Evolutionary conservation across 1,140 invertebrate genomes (phyloP), one percentile per base, ranked within the genome.

Genomic region (Psilanteris sp.): DNA sequence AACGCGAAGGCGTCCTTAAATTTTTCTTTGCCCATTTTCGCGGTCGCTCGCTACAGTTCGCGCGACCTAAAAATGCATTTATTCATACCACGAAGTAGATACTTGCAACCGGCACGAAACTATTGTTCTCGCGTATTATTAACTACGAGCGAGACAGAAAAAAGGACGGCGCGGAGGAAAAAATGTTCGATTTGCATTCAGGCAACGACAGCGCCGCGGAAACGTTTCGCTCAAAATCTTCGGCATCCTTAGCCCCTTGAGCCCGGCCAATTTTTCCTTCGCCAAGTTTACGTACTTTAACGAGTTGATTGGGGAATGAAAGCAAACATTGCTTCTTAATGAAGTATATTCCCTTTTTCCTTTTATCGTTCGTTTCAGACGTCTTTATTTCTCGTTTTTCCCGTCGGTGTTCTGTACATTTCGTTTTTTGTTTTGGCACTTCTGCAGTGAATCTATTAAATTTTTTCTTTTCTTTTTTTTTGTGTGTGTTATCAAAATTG

Each of bases 41-140:
- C 61, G 41, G 46, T 64, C 52, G 46, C 61, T 20, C 39, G 37
- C 36, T 52, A 36, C 55, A 48, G 22, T 39, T 71, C 43, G 62
- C 55, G 57, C 68, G 75, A 77, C 75, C 75, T 68, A 73, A 77
- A 73, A 77, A 77, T 73, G 68, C 75, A 77, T 77, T 77, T 73
- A 77, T 77, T 77, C 75, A 77, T 68, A 67, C 74, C 66, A 66
- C 73, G 64, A 66, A 72, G 67, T 68, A 50, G 74, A 67, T 72
- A 72, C 67, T 77, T 77, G 74, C 74, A 71, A 71, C 59, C 64
- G 32, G 50, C 67, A 55, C 55, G 61, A 62, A 68, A 72, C 55
- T 72, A 77, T 77, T 77, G 67, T 77, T 77, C 67, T 72, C 67
- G 67, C 62, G 61, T 62, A 71, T 77, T 77, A 77, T 71, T 64